Conservation (phyloP, 2,113 vertebrate genomes). For the Pteronura brasiliensis region DNA sequence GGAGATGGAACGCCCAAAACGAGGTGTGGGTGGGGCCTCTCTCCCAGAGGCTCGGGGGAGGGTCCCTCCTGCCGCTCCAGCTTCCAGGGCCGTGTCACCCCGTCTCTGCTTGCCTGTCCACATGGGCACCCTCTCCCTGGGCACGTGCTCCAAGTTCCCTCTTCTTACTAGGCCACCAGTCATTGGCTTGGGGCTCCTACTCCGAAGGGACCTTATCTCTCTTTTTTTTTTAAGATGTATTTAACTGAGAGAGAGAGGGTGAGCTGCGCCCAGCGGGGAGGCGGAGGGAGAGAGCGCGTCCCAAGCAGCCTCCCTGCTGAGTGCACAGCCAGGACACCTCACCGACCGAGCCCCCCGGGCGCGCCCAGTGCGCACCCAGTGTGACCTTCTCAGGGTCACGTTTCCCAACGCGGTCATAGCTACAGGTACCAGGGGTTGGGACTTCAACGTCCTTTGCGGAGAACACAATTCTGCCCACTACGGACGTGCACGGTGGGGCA, state of each 20-base stretch:
- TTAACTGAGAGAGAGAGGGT: background rate
- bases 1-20: background rate
- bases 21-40: background rate
- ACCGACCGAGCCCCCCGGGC: background rate
- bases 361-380: background rate
- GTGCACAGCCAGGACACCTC: background rate
- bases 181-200: background rate
- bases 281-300: background rate
- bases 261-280: background rate
- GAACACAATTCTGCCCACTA: background rate
- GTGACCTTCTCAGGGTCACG: background rate
- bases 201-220: background rate
- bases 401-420: background rate
- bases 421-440: no score
- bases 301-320: background rate
- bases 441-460: background rate
- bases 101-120: background rate
- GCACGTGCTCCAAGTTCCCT: background rate
- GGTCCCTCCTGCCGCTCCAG: background rate
- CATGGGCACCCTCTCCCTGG: background rate
- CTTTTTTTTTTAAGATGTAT: background rate
- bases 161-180: fast-evolving
- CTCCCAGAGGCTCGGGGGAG: background rate
- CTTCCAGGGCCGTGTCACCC: fast-evolving
- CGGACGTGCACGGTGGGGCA: background rate